Percentiles rank a stretch among this genome's conserved stretches.
Evolutionary conservation across 2,888 invertebrate genomes (phyloP).

Genomic region (Phyto melanocephala): DNA sequence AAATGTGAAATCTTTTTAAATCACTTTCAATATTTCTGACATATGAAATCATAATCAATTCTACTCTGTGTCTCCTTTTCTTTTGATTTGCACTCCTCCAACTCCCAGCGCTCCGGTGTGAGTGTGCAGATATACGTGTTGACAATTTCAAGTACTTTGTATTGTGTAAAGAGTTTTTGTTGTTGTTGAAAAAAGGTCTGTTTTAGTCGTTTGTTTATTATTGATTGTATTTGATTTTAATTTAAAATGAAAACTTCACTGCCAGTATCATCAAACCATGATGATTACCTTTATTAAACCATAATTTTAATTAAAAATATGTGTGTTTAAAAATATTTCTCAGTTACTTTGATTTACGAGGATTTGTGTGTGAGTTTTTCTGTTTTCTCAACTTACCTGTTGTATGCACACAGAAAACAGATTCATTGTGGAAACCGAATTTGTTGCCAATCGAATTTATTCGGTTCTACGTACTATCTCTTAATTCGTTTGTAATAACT

Average conservation of each 20-base stretch:
- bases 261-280: conserved; percentile 27
- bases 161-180: conserved; percentile 2
- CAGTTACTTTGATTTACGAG: conserved; percentile 25
- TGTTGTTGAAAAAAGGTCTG: conserved; percentile 13
- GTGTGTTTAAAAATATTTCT: neutral
- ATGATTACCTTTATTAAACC: conserved; percentile 26
- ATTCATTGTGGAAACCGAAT: too few species aligned
- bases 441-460: too few species aligned
- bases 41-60: conserved; percentile 54
- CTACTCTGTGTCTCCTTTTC: conserved; percentile 20
- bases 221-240: conserved; percentile 49
- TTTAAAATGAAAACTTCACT: conserved; percentile 59
- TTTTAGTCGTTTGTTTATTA: conserved; percentile 22
- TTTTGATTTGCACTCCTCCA: conserved; percentile 10
- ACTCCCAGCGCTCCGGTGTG: neutral
- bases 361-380: too few species aligned
- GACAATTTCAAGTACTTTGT: conserved; percentile 59
- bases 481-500: too few species aligned
- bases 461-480: too few species aligned
- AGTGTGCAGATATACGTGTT: conserved; percentile 50
- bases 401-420: too few species aligned
- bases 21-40: conserved; percentile 38
- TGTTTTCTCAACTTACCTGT: neutral
- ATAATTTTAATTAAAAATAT: conserved; percentile 43
- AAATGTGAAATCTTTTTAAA: conserved; percentile 22